A percentile compares a stretch with the other conserved stretches of the same genome.
These are phyloP conservation scores for Ceyx melanurus DNA, from an alignment of 2,113 vertebrate genomes.

Conservation along the genomic window DNA sequence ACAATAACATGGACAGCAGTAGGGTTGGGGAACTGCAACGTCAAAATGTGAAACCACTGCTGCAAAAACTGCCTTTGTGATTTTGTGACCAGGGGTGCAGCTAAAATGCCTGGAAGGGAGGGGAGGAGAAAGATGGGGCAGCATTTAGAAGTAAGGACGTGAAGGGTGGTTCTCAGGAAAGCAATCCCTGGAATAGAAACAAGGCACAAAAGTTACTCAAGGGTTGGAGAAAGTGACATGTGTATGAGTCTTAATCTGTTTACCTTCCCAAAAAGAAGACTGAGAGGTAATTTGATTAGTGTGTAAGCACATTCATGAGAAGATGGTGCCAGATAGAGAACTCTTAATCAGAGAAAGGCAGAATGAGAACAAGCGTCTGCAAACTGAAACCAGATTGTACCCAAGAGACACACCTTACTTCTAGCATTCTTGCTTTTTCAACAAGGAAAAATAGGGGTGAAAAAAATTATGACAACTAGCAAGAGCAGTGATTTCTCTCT, in stretches of 20 bases:
- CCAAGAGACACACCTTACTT: not conserved
- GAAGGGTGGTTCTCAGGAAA: not conserved
- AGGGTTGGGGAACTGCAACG: not conserved
- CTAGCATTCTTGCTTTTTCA: not conserved
- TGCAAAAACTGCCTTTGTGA: not conserved
- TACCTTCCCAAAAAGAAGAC: not conserved
- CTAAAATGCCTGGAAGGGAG: not conserved
- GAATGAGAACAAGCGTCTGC: not conserved
- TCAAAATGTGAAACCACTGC: not conserved
- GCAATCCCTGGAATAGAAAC: not conserved
- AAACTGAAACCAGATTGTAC: not conserved
- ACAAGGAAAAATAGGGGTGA: not conserved
- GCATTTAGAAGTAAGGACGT: not conserved
- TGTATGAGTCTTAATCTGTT: not conserved
- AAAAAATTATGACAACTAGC: not conserved
- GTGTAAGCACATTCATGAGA: not conserved
- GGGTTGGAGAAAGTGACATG: not conserved
- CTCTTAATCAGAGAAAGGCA: not conserved
- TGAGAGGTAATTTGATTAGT: not conserved
- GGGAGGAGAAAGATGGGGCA: not conserved
- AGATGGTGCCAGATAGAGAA: not conserved
- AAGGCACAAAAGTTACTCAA: not conserved
- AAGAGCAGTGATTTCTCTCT: not conserved
- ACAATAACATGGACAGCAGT: not conserved
- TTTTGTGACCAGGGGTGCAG: not conserved